Conservation (phyloP, 1,140 invertebrate genomes). For the Probaryconus sp. region DNA sequence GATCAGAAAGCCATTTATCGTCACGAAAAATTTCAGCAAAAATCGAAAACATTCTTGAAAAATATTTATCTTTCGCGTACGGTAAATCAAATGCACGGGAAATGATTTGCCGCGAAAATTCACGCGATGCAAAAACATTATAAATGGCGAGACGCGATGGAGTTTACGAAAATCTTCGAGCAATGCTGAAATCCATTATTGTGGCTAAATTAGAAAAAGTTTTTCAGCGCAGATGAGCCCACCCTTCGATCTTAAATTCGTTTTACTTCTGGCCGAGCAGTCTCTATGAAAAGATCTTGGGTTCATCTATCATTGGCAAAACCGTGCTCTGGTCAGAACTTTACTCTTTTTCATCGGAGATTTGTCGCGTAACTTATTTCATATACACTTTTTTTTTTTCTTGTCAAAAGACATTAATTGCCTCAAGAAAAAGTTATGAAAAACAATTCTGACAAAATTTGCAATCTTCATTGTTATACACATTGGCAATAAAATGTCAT, state of each 20-base stretch:
- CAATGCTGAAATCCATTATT: slow-evolving; percentile 66
- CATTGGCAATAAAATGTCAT: no score
- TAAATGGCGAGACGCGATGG: slow-evolving; percentile 34
- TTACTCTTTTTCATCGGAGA: slow-evolving; percentile 55
- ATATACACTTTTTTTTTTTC: slow-evolving; percentile 25
- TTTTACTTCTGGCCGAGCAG: slow-evolving; percentile 75
- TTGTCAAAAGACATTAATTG: no score
- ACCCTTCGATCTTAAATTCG: slow-evolving; percentile 75
- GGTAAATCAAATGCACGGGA: slow-evolving; percentile 15
- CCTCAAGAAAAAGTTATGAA: no score
- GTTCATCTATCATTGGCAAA: slow-evolving; percentile 73
- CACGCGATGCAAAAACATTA: slow-evolving; percentile 23
- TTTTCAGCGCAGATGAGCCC: slow-evolving; percentile 49
- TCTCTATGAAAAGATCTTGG: slow-evolving; percentile 70
- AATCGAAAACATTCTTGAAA: background rate
- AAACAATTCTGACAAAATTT: no score
- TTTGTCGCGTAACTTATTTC: slow-evolving; percentile 44
- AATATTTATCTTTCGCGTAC: background rate
- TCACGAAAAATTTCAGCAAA: no score
- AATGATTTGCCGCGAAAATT: background rate
- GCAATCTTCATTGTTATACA: no score
- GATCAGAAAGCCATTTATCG: background rate
- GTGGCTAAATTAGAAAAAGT: slow-evolving; percentile 66
- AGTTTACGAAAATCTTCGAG: slow-evolving; percentile 24
- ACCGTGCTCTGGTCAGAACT: slow-evolving; percentile 70